Evolutionary conservation across 2,113 vertebrate species (phyloP), one percentile per base, ranked within the genome.

Genomic region (Ivindomyrus marchei): DNA sequence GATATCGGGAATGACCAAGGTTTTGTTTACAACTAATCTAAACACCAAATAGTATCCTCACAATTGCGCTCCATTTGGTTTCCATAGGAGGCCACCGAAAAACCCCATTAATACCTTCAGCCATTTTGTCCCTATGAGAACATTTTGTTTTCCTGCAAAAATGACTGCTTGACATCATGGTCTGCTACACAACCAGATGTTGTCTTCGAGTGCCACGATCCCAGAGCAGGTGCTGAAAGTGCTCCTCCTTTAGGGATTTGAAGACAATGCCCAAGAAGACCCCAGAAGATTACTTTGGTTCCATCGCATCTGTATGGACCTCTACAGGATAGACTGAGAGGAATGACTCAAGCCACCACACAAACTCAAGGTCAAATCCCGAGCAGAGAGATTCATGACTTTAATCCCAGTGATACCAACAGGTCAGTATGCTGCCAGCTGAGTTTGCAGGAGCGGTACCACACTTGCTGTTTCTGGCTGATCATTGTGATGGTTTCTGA

Each of bases 61-160:
- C 93, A 95, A 92, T 94, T 93, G 91, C 94, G 93, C 91, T 93
- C 93, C 93, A 91, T 94, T 94, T 93, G 93, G 19, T 91, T 83
- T 90, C 89, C 88, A 89, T 53, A 86, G 91, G 90, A 91, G 93
- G 45, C 11, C 47, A 3, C 10, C 31, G 3, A n/a, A 87, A 53
- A 56, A 5, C 85, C 85, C 53, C 36, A 56, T 87, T 24, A 13
- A 45, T 15, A 52, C 10, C 45, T 42, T n/a, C 56, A 62, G 50
- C 36, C 13, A 42, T 56, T 66, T 58, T 24, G 31, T 46, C 36
- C 87, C 17, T 1, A 36, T 19, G 49, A 88, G 88, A 85, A 90
- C 90, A 85, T 91, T 93, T 91, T 62, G 36, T 91, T 92, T 83
- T 85, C 62, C 21, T 49, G 36, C 6, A 42, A 42, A 80, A 42